These are phyloP conservation scores for Channallabes apus DNA, from an alignment of 2,797 vertebrate genomes.

Conservation along the genomic window DNA sequence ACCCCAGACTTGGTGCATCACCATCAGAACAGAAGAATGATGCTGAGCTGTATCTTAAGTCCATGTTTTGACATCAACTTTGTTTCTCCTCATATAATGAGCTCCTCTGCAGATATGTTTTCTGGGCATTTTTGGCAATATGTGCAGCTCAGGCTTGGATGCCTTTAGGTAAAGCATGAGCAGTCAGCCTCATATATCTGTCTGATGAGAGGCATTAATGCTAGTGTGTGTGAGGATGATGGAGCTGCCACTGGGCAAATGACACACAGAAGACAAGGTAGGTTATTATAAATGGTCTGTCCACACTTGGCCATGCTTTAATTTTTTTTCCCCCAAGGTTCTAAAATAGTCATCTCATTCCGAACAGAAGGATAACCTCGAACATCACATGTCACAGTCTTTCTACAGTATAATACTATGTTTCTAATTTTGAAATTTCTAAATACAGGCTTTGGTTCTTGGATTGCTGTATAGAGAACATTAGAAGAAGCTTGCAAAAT, in stretches of 20 bases:
- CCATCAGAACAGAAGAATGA: constrained; percentile 35
- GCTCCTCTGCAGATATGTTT: constrained; percentile 42
- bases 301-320: constrained; percentile 32
- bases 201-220: constrained; percentile 54
- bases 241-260: constrained; percentile 49
- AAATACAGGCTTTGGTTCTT: neutral
- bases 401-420: neutral
- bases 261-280: constrained; percentile 54
- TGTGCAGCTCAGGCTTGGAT: constrained; percentile 38
- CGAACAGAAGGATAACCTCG: neutral
- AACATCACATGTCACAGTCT: neutral
- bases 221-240: constrained; percentile 49
- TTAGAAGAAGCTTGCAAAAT: neutral
- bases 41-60: constrained; percentile 31
- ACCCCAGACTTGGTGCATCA: constrained; percentile 28
- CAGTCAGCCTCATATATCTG: constrained; percentile 53
- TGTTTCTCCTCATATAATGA: constrained; percentile 53
- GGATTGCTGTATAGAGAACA: neutral
- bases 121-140: constrained; percentile 49
- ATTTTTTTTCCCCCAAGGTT: constrained; percentile 37
- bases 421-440: neutral
- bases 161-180: constrained; percentile 50
- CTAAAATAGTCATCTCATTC: neutral
- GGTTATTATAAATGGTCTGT: constrained; percentile 56
- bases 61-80: constrained; percentile 49